A percentile compares a stretch with the other conserved stretches of the same genome.
phyloP scores from a whole-genome alignment of 1,140 invertebrate genomes.

The Apocrypta bakeri region DNA sequence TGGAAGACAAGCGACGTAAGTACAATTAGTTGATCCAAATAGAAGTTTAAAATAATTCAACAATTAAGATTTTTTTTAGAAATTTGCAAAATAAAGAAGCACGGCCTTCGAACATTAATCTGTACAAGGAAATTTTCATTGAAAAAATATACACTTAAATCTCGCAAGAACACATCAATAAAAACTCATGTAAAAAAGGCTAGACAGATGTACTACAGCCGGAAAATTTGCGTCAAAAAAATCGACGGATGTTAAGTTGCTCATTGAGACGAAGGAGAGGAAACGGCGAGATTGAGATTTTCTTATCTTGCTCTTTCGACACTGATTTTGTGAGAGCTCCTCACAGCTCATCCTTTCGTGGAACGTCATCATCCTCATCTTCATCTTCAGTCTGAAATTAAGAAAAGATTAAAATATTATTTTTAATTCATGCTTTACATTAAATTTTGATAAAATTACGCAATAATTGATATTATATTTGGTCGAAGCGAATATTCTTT shows the following conservation, averaged over 20 bases:
- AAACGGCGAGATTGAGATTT: conserved; percentile 32
- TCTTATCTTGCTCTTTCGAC: conserved; percentile 50
- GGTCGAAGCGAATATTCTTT: not conserved
- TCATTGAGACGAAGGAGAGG: conserved; percentile 29
- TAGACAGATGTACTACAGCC: conserved; percentile 41
- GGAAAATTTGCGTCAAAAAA: conserved; percentile 15
- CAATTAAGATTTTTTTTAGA: conserved; percentile 25
- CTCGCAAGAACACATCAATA: conserved; percentile 41
- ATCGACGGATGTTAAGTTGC: not conserved
- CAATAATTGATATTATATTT: not conserved
- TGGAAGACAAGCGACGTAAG: conserved; percentile 51
- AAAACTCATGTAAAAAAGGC: conserved; percentile 47
- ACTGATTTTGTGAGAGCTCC: conserved; percentile 52
- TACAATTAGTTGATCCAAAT: conserved; percentile 41
- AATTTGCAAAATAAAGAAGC: conserved; percentile 45
- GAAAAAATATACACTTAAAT: conserved; percentile 49
- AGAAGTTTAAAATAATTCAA: conserved; percentile 28
- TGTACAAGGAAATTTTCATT: conserved; percentile 48
- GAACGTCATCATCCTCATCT: conserved; percentile 80
- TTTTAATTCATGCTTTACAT: not conserved
- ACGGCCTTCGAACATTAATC: conserved; percentile 36
- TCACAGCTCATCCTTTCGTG: conserved; percentile 82
- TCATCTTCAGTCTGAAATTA: conserved; percentile 76
- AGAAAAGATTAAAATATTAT: conserved; percentile 39
- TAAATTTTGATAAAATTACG: not conserved